A percentile compares a stretch with the other conserved stretches of the same genome.
phyloP scores from a whole-genome alignment of 2,797 vertebrate genomes.

The Typhlichthys eigenmanni region DNA sequence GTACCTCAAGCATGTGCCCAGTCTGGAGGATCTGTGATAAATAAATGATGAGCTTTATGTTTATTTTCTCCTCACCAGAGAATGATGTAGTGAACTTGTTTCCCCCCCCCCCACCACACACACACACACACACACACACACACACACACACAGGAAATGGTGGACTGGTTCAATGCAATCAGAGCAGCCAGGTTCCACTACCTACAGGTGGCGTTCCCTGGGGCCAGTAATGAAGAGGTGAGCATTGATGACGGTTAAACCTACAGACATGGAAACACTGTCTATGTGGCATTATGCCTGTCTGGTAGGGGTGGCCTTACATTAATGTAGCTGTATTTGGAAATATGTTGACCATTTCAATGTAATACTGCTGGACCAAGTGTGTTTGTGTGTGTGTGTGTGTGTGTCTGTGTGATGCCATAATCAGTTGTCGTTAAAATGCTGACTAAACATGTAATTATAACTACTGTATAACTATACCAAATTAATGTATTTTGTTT shows the following conservation, averaged over 20 bases:
- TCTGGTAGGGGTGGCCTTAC: too few relatives aligned
- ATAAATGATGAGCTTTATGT: too few relatives aligned
- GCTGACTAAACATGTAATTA: too few relatives aligned
- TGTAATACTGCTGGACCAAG: not conserved
- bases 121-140: slow-evolving; percentile 40
- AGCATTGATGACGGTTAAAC: slow-evolving; percentile 50
- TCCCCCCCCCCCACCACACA: not conserved
- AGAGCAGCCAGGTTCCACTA: slow-evolving; percentile 97
- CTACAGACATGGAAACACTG: not conserved
- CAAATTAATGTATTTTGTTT: not conserved
- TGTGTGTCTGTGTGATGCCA: too few relatives aligned
- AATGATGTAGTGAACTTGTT: not conserved
- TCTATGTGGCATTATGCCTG: not conserved
- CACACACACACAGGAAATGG: slow-evolving; percentile 82
- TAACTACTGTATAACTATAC: too few relatives aligned
- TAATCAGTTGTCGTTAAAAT: too few relatives aligned
- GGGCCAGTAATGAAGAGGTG: slow-evolving; percentile 88
- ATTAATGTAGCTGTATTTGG: too few relatives aligned
- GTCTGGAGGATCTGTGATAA: too few relatives aligned
- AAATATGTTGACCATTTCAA: too few relatives aligned
- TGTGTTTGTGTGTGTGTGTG: not conserved
- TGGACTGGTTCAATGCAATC: slow-evolving; percentile 97
- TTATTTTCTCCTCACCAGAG: not conserved
- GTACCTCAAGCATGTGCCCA: too few relatives aligned
- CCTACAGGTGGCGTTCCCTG: slow-evolving; percentile 94